Evolutionary conservation across 2,113 vertebrate genomes (phyloP).

Genomic region (Chinchilla lanigera): DNA sequence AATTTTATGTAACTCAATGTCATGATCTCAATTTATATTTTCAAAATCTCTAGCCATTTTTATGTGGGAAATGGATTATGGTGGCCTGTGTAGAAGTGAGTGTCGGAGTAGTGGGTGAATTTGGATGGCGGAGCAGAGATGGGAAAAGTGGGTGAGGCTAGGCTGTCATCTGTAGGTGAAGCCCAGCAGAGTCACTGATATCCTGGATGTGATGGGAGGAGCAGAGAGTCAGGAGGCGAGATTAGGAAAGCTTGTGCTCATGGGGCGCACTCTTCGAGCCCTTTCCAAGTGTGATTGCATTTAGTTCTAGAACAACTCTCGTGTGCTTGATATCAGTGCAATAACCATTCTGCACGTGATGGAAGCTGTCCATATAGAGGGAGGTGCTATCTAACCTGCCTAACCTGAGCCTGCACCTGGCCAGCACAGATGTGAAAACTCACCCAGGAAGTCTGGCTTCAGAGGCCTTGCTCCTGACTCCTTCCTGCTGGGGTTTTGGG

Average conservation of each 20-base stretch:
- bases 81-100: background rate
- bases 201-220: background rate
- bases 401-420: background rate
- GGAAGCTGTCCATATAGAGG: background rate
- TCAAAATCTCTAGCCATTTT: background rate
- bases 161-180: background rate
- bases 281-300: background rate
- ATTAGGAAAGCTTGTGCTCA: background rate
- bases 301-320: background rate
- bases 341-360: accelerated
- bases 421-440: background rate
- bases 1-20: background rate
- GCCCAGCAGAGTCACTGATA: background rate
- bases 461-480: background rate
- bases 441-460: background rate
- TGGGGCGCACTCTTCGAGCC: background rate
- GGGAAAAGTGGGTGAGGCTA: background rate
- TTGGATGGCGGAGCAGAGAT: background rate
- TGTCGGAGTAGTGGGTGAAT: background rate
- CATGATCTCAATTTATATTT: background rate
- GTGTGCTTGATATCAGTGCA: background rate
- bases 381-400: background rate
- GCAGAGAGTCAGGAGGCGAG: background rate
- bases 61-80: background rate
- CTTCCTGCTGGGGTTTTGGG: background rate